Percentiles rank a stretch among this genome's conserved stretches.
Evolutionary conservation across 2,888 invertebrate genomes (phyloP).

Genomic region (Drosophila subquinaria): DNA sequence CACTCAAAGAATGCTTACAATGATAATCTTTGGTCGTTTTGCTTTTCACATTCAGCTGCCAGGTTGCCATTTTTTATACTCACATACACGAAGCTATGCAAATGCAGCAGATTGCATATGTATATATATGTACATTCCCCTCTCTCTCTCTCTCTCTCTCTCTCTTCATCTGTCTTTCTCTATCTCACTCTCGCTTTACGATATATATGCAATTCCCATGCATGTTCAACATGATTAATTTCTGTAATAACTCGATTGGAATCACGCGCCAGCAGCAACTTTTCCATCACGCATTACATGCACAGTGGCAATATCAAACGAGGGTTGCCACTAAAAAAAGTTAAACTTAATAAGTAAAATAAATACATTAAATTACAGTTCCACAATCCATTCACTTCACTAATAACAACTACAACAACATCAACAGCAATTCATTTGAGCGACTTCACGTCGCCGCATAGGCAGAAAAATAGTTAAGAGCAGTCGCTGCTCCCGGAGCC

Average conservation of each 20-base stretch:
- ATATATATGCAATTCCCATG: conserved; percentile 77
- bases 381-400: too few species aligned
- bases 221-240: conserved; percentile 82
- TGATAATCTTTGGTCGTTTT: conserved; percentile 72
- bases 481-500: too few species aligned
- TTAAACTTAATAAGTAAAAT: background rate
- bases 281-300: conserved; percentile 77
- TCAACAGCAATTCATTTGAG: too few species aligned
- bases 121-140: conserved; percentile 7
- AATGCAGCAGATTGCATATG: conserved; percentile 41
- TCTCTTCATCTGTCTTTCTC: too few species aligned
- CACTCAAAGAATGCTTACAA: conserved; percentile 80
- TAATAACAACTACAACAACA: too few species aligned
- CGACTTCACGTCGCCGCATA: too few species aligned
- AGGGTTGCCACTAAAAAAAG: conserved; percentile 16
- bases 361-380: background rate
- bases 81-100: conserved; percentile 31
- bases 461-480: too few species aligned
- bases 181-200: conserved; percentile 19
- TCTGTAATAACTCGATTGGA: conserved; percentile 83
- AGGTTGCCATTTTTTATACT: conserved; percentile 61
- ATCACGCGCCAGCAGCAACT: conserved; percentile 82
- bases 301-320: conserved; percentile 35
- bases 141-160: conserved; percentile 1
- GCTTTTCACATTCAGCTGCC: conserved; percentile 30